These are phyloP conservation scores for Teinopalpus imperialis DNA, from an alignment of 2,888 invertebrate species.

Conservation along the genomic window DNA sequence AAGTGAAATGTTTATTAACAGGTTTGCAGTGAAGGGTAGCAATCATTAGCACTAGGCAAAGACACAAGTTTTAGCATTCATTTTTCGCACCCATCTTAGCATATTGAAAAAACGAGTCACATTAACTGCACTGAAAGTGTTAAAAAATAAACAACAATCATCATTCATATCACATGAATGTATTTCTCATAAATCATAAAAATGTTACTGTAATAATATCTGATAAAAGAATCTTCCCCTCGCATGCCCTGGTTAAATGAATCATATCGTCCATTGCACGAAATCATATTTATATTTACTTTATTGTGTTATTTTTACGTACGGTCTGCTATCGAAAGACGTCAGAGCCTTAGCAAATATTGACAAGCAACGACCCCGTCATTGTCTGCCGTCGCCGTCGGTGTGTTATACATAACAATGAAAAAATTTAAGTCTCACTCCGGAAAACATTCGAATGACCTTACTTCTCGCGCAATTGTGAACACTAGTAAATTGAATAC, in stretches of 20 bases:
- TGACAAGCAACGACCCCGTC: conserved; percentile 40
- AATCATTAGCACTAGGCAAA: too few species aligned
- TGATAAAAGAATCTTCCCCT: conserved; percentile 7
- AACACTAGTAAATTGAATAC: conserved; percentile 11
- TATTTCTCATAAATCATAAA: conserved; percentile 4
- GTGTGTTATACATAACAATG: conserved; percentile 24
- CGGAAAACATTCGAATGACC: conserved; percentile 15
- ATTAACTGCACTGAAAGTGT: too few species aligned
- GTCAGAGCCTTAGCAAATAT: conserved; percentile 52
- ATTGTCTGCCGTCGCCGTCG: conserved; percentile 36
- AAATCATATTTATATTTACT: conserved; percentile 25
- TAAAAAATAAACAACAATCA: conserved; percentile 8
- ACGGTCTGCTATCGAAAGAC: conserved; percentile 37
- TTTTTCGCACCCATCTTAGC: too few species aligned
- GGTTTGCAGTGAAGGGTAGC: too few species aligned
- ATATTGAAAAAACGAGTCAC: too few species aligned
- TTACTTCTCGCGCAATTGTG: not conserved
- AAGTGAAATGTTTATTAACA: too few species aligned
- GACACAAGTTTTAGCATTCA: too few species aligned
- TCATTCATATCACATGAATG: not conserved
- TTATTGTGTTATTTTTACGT: conserved; percentile 29
- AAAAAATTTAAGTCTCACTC: conserved; percentile 24
- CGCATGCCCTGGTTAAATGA: conserved; percentile 4
- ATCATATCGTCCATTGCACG: conserved; percentile 8
- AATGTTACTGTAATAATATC: conserved; percentile 5